Conservation (phyloP, 1,140 invertebrate genomes). For the Plectrocnemia conspersa region DNA sequence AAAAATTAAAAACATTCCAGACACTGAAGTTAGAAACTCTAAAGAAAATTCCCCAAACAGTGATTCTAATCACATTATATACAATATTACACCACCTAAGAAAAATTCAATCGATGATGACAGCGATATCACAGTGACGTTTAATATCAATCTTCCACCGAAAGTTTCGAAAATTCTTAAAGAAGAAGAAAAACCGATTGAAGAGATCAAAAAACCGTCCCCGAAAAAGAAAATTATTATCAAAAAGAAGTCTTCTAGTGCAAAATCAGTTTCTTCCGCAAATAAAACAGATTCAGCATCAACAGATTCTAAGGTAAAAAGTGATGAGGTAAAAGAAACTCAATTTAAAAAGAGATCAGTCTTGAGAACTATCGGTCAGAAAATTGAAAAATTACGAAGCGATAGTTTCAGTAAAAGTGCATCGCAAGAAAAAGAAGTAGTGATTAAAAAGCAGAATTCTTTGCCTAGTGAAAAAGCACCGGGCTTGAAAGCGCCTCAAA, state of each 20-base stretch:
- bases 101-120: slow-evolving; percentile 35
- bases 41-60: background rate
- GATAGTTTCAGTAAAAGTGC: slow-evolving; percentile 45
- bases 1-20: slow-evolving; percentile 36
- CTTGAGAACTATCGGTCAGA: slow-evolving; percentile 60
- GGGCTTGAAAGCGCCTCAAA: slow-evolving; percentile 36
- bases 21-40: background rate
- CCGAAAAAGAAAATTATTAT: slow-evolving; percentile 48
- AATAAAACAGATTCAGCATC: slow-evolving; percentile 40
- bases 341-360: slow-evolving; percentile 55
- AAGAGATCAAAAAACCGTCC: slow-evolving; percentile 43
- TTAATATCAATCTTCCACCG: slow-evolving; percentile 48
- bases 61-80: background rate
- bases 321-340: slow-evolving; percentile 45
- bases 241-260: slow-evolving; percentile 36
- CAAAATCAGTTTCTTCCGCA: slow-evolving; percentile 36
- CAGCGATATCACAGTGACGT: slow-evolving; percentile 48
- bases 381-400: slow-evolving; percentile 58
- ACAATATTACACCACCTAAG: background rate
- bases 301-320: slow-evolving; percentile 49
- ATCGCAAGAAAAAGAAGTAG: slow-evolving; percentile 44
- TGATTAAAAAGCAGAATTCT: slow-evolving; percentile 37
- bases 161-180: slow-evolving; percentile 37
- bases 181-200: slow-evolving; percentile 39
- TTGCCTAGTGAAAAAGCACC: too few relatives aligned